Conservation (phyloP, 2,797 vertebrate genomes). For the Gallinago solitaria region DNA sequence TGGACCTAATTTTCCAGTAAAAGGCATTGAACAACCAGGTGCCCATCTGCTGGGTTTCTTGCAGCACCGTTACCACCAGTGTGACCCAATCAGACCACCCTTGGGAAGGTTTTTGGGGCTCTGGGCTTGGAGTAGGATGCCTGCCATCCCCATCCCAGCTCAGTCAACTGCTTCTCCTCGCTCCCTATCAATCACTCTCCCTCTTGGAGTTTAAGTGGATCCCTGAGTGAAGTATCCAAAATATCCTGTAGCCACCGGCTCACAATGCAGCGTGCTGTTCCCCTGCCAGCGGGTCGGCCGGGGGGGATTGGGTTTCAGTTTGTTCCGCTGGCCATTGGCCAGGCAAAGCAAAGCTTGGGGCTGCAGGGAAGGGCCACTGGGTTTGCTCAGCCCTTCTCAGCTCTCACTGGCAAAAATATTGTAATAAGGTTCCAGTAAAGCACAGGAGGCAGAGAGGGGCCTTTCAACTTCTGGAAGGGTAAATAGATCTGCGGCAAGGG, state of each 20-base stretch:
- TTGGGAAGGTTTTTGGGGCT: neutral
- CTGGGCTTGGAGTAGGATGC: accelerated
- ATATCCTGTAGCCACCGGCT: constrained; percentile 6
- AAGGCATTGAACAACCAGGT: accelerated
- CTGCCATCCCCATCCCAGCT: neutral
- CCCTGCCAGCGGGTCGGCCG: constrained; percentile 26
- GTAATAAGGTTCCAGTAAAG: constrained; percentile 45
- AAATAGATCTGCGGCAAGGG: neutral
- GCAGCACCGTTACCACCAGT: accelerated
- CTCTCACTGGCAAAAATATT: constrained; percentile 69
- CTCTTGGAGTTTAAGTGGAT: constrained; percentile 72
- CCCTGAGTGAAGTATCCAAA: constrained; percentile 68
- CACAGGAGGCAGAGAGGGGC: constrained; percentile 52
- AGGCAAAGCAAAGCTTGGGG: constrained; percentile 73
- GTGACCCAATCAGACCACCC: accelerated
- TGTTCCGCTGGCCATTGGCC: constrained; percentile 63
- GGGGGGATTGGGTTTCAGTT: constrained; percentile 72
- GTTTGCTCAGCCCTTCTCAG: constrained; percentile 42
- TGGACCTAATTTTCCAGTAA: neutral
- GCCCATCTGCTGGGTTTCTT: neutral
- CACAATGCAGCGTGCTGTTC: constrained; percentile 75
- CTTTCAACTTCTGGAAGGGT: constrained; percentile 26
- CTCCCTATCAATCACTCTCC: constrained; percentile 71
- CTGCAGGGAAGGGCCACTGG: constrained; percentile 50
- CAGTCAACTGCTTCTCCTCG: neutral